Conservation (phyloP, 2,888 invertebrate species). For the Calameuta idolon region DNA sequence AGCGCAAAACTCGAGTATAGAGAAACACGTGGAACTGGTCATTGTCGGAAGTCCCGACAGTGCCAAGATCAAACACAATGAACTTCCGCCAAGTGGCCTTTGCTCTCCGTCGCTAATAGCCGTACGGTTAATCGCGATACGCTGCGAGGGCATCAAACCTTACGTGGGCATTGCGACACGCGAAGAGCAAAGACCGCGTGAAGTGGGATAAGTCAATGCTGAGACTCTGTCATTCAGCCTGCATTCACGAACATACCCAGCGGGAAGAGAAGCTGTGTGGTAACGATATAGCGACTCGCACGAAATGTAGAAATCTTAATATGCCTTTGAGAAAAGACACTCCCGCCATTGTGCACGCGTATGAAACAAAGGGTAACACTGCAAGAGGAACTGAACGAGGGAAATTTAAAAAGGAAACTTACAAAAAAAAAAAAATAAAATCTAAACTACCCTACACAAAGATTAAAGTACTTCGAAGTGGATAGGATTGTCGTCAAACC, state of each 20-base stretch:
- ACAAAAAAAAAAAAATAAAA: neutral
- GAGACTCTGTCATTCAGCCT: constrained; percentile 33
- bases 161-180: constrained; percentile 13
- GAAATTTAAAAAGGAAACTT: too few relatives aligned
- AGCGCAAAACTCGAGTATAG: too few relatives aligned
- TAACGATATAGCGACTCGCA: too few relatives aligned
- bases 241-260: neutral
- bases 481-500: neutral
- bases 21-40: too few relatives aligned
- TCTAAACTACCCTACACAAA: neutral
- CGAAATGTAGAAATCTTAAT: too few relatives aligned
- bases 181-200: constrained; percentile 37
- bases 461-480: neutral
- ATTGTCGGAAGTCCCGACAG: constrained; percentile 1
- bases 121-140: constrained; percentile 15
- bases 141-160: constrained; percentile 30
- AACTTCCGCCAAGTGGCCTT: constrained; percentile 12
- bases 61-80: constrained; percentile 25
- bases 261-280: too few relatives aligned
- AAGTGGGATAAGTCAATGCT: constrained; percentile 39
- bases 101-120: constrained; percentile 20
- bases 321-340: too few relatives aligned
- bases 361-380: constrained; percentile 5
- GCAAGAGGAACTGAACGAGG: neutral
- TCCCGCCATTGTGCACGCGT: too few relatives aligned